phyloP scores from a whole-genome alignment of 2,888 invertebrate genomes.

The Drosophila neotestacea region DNA sequence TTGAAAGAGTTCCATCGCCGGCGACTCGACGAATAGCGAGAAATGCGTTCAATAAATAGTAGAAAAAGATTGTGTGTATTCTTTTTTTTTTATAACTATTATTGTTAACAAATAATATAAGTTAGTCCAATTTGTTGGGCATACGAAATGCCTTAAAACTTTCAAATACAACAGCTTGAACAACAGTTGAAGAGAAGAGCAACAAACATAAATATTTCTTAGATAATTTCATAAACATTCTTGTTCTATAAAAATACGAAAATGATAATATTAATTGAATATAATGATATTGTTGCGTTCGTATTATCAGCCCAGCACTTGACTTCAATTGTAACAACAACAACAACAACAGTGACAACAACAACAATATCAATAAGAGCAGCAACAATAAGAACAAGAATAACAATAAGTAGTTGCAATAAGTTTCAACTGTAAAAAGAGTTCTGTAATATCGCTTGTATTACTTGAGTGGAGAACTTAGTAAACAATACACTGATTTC shows the following conservation, averaged over 20 bases:
- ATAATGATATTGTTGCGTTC: slow-evolving; percentile 45
- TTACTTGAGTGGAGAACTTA: slow-evolving; percentile 26
- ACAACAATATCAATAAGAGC: neutral
- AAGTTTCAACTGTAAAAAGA: slow-evolving; percentile 9
- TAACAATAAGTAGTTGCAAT: slow-evolving; percentile 11
- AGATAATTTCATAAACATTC: slow-evolving; percentile 53
- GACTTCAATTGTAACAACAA: slow-evolving; percentile 34
- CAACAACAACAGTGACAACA: slow-evolving; percentile 11
- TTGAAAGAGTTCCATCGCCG: slow-evolving; percentile 53
- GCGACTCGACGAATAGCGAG: slow-evolving; percentile 15
- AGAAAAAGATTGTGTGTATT: slow-evolving; percentile 7
- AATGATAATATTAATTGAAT: slow-evolving; percentile 50
- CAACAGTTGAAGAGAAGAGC: neutral
- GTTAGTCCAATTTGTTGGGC: slow-evolving; percentile 45
- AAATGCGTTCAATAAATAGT: slow-evolving; percentile 51
- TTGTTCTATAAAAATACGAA: slow-evolving; percentile 21
- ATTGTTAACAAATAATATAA: slow-evolving; percentile 45
- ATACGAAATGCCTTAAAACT: slow-evolving; percentile 17
- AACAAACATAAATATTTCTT: slow-evolving; percentile 27
- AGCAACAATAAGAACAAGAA: slow-evolving; percentile 3
- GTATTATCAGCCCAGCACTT: slow-evolving; percentile 49
- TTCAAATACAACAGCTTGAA: slow-evolving; percentile 7
- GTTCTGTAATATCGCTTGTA: slow-evolving; percentile 43
- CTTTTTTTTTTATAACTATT: slow-evolving; percentile 17
- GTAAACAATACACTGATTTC: slow-evolving; percentile 7